Evolutionary conservation across 2,797 vertebrate genomes (phyloP).

Genomic region (Halcyon leucocephala): DNA sequence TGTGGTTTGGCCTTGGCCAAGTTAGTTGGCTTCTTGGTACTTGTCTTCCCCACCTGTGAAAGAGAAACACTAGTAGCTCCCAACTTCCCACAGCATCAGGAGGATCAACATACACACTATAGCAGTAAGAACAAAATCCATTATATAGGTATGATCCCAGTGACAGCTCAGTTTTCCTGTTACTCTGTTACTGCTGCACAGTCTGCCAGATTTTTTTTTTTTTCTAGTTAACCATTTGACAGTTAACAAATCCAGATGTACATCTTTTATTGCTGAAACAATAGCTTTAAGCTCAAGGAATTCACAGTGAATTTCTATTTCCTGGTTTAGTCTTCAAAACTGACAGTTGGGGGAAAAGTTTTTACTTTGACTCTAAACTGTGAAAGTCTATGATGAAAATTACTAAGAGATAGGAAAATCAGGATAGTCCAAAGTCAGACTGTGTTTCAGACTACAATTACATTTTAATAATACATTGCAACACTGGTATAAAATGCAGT

Average conservation of each 20-base stretch:
- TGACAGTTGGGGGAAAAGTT: not conserved
- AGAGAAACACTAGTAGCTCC: not conserved
- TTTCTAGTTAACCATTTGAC: not conserved
- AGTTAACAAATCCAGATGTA: not conserved
- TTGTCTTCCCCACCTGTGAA: not conserved
- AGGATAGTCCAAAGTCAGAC: not conserved
- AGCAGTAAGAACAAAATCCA: not conserved
- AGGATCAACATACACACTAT: not conserved
- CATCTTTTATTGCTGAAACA: not conserved
- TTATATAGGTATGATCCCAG: not conserved
- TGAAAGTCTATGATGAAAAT: not conserved
- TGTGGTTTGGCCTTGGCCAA: not conserved
- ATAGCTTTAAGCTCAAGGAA: not conserved
- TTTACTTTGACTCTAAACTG: not conserved
- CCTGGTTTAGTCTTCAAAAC: not conserved
- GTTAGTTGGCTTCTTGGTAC: not conserved
- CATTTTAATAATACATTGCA: not conserved
- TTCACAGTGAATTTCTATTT: not conserved
- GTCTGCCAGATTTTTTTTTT: not conserved
- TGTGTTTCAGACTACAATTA: not conserved
- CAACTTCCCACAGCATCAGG: not conserved
- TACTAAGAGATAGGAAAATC: not conserved
- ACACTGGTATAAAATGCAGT: constrained; percentile 16
- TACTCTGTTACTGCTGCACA: not conserved
- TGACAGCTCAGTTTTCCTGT: not conserved